phyloP scores from a whole-genome alignment of 2,888 invertebrate species.

The Drosophila parthenogenetica region DNA sequence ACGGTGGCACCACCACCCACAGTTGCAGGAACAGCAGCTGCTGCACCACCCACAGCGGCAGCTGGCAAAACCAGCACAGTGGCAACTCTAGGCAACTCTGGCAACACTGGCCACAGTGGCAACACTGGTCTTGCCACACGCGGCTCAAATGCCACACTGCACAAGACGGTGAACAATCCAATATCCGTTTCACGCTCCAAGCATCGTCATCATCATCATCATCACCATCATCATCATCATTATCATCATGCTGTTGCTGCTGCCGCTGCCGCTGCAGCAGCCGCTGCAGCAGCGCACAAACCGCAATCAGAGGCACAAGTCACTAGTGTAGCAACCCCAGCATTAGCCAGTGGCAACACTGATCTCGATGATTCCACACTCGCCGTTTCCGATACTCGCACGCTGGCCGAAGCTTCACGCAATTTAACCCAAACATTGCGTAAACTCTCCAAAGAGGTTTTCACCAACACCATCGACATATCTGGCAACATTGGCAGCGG shows the following conservation, averaged over 20 bases:
- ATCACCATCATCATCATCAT: conserved; percentile 84
- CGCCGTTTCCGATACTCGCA: conserved; percentile 88
- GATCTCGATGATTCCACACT: conserved; percentile 83
- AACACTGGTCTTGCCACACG: neutral
- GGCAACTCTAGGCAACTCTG: conserved; percentile 10
- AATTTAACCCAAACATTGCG: conserved; percentile 96
- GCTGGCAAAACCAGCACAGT: conserved; percentile 10
- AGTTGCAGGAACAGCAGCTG: neutral
- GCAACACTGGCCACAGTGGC: neutral
- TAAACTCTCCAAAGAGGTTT: conserved; percentile 94
- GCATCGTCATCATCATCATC: conserved; percentile 82
- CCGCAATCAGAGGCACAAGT: conserved; percentile 12
- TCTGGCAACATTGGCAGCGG: conserved; percentile 54
- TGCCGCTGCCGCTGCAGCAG: conserved; percentile 22
- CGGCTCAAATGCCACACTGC: conserved; percentile 52
- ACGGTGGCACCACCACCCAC: conserved; percentile 19
- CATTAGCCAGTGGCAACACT: conserved; percentile 17
- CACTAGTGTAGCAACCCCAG: conserved; percentile 4
- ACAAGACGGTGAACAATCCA: conserved; percentile 84
- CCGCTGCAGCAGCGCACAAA: conserved; percentile 16
- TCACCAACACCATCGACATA: conserved; percentile 88
- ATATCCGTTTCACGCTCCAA: conserved; percentile 77
- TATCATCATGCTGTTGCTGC: conserved; percentile 51
- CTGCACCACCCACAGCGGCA: conserved; percentile 6
- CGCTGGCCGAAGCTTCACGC: conserved; percentile 94